These are phyloP conservation scores for Drosophila lacertosa DNA, from an alignment of 1,140 invertebrate species.

Conservation along the genomic window DNA sequence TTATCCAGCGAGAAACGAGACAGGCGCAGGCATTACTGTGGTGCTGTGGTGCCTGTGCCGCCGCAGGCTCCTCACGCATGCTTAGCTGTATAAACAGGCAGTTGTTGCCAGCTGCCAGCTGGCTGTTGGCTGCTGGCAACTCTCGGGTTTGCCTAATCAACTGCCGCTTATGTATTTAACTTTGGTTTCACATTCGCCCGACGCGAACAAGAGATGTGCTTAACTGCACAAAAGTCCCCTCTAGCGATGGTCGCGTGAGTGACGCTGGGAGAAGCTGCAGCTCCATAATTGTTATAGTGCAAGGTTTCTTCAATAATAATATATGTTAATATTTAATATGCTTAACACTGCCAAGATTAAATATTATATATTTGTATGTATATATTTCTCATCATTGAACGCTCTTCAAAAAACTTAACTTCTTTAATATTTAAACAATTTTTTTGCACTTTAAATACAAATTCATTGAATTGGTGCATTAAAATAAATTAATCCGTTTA, in stretches of 20 bases:
- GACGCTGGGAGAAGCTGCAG: too few relatives aligned
- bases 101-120: conserved; percentile 11
- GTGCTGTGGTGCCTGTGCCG: neutral
- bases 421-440: too few relatives aligned
- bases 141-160: conserved; percentile 67
- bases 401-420: too few relatives aligned
- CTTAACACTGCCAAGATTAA: too few relatives aligned
- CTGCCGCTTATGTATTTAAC: conserved; percentile 78
- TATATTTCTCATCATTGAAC: too few relatives aligned
- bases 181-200: conserved; percentile 71
- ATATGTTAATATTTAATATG: too few relatives aligned
- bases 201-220: conserved; percentile 43
- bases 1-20: conserved; percentile 5
- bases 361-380: too few relatives aligned
- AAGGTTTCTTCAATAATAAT: too few relatives aligned
- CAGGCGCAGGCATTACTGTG: neutral
- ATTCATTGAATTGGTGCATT: neutral
- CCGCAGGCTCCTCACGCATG: conserved; percentile 57
- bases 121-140: too few relatives aligned
- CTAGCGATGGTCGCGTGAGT: conserved; percentile 14
- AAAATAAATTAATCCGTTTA: neutral
- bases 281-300: too few relatives aligned
- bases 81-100: conserved; percentile 32
- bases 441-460: too few relatives aligned
- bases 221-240: conserved; percentile 19